These are phyloP conservation scores for Luperina testacea DNA, from an alignment of 2,888 invertebrate genomes.

Conservation along the genomic window DNA sequence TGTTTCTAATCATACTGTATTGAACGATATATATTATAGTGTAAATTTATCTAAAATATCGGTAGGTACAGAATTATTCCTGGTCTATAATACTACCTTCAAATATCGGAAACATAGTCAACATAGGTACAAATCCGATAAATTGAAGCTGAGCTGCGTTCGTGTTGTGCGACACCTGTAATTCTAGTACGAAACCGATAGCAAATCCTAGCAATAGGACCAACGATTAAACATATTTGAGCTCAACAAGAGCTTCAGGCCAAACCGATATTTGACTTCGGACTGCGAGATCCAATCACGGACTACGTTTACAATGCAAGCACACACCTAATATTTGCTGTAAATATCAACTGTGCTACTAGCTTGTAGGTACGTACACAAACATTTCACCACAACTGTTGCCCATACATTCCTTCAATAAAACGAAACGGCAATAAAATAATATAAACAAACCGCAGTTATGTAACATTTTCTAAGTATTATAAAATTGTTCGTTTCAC, in stretches of 20 bases:
- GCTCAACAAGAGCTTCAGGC: background rate
- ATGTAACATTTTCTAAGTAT: background rate
- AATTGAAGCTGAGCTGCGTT: background rate
- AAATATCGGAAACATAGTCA: background rate
- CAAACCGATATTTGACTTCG: background rate
- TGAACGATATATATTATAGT: background rate
- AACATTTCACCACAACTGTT: background rate
- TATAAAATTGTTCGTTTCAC: background rate
- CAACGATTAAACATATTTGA: background rate
- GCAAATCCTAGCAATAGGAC: background rate
- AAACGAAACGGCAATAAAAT: background rate
- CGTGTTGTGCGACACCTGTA: background rate
- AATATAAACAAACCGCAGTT: background rate
- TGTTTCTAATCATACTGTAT: background rate
- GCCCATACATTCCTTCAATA: background rate
- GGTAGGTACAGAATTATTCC: background rate
- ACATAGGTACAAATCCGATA: conserved; percentile 13
- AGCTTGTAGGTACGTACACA: background rate
- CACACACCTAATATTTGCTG: conserved; percentile 15
- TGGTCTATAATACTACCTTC: background rate
- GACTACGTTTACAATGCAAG: background rate
- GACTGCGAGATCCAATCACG: background rate
- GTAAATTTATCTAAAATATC: background rate
- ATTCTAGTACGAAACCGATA: background rate
- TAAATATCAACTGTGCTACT: conserved; percentile 12